These are phyloP conservation scores for Platycheirus albimanus DNA, from an alignment of 2,888 invertebrate species.

Conservation along the genomic window DNA sequence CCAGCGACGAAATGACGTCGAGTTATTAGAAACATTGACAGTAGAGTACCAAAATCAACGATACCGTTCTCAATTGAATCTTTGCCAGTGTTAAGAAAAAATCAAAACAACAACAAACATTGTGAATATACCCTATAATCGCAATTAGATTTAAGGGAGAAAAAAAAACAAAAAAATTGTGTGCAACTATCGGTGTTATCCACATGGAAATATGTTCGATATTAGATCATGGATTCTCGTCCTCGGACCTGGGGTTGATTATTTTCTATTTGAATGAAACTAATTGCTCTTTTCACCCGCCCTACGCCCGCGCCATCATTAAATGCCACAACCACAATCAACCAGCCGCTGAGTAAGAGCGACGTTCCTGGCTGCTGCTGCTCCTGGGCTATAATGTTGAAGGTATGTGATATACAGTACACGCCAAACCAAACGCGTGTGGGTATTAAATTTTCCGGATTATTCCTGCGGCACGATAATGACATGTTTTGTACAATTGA, in stretches of 20 bases:
- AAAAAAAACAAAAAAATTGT: conserved; percentile 13
- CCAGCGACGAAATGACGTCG: no score
- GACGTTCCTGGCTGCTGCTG: background rate
- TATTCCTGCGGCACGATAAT: conserved; percentile 73
- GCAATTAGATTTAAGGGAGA: background rate
- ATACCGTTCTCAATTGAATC: no score
- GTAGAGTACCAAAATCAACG: no score
- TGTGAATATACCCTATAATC: conserved; percentile 10
- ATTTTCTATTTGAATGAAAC: conserved; percentile 68
- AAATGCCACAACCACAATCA: conserved; percentile 49
- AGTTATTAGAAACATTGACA: no score
- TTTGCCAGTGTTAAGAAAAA: no score
- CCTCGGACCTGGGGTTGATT: conserved; percentile 55
- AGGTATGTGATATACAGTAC: conserved; percentile 9
- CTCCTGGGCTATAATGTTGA: conserved; percentile 14
- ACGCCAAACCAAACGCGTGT: conserved; percentile 56
- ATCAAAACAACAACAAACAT: background rate
- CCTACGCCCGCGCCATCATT: background rate
- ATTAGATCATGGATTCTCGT: conserved; percentile 58
- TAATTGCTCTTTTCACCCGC: conserved; percentile 64
- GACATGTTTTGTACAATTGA: conserved; percentile 74
- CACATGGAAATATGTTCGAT: conserved; percentile 65
- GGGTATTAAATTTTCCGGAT: conserved; percentile 73
- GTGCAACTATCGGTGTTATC: conserved; percentile 40
- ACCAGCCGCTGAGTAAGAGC: conserved; percentile 17